Evolutionary conservation across 2,797 vertebrate species (phyloP), one percentile per base, ranked within the genome.

Genomic region (Okamejei kenojei): DNA sequence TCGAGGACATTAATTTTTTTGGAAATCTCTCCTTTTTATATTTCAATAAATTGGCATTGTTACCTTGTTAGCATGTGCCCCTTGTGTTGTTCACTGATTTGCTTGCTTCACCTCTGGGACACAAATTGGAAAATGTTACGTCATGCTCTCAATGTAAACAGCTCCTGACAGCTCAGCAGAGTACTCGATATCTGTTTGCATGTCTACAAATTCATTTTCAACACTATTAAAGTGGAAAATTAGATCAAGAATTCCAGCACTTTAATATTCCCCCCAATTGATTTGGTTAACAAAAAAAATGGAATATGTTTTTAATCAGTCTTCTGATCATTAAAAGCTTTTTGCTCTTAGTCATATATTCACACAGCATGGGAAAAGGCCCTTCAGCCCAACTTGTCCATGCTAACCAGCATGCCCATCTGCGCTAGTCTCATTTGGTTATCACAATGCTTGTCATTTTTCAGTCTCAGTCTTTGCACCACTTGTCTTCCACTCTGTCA

Each of bases 171-270:
- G 84, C 84, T 2, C 15, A 32, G 15, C 84, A 88, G 17, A 68
- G 29, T 88, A 2, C 61, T 19, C 32, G 61, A 63, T 68, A 63
- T 32, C 29, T n/a, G 26, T 11, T 84, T n/a, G 58, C 54, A 23
- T 61, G 81, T 61, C 81, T n/a, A 35, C 82, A 65, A 65, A 63
- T 88, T 88, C 29, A 84, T 84, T 84, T 84, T 84, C 81, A 88
- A 32, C 61, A 88, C 82, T 88, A 88, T 32, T 32, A 88, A 88
- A 68, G 61, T 68, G n/a, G 84, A 88, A 88, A 88, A 68, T 88
- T 68, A 68, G 32, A 88, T 88, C 19, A 65, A 63, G 32, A 68
- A 88, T 88, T 88, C n/a, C 8, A 1, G 61, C 63, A 10, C 7
- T 35, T 88, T 68, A 32, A 88, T 68, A 88, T 88, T 68, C 61